Evolutionary conservation across 1,140 invertebrate species (phyloP).

Genomic region (Myzus persicae): DNA sequence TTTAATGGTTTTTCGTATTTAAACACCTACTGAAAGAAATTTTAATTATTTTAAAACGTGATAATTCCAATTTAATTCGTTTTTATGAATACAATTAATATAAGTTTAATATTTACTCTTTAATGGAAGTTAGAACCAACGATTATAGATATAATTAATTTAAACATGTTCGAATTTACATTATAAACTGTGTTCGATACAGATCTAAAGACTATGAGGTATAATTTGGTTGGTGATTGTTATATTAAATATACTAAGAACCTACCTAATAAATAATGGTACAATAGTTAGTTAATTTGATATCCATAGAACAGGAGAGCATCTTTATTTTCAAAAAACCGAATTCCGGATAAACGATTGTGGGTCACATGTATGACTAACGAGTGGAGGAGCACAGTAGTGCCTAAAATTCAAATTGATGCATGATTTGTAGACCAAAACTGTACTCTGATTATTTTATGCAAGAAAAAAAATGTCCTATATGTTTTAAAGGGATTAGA

Average conservation of each 20-base stretch:
- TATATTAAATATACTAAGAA: background rate
- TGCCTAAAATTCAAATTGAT: background rate
- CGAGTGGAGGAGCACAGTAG: background rate
- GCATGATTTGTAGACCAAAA: background rate
- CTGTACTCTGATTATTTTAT: background rate
- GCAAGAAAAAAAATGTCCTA: background rate
- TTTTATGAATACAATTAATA: background rate
- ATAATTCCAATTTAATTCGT: background rate
- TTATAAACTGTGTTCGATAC: background rate
- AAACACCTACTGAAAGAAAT: background rate
- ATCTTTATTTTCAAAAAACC: background rate
- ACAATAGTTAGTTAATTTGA: background rate
- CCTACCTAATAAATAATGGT: background rate
- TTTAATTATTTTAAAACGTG: background rate
- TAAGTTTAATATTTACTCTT: background rate
- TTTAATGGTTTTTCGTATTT: background rate
- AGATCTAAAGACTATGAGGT: background rate
- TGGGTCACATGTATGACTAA: background rate
- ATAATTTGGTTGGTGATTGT: background rate
- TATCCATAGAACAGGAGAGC: background rate
- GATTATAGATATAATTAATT: background rate
- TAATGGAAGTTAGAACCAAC: background rate
- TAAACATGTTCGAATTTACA: background rate
- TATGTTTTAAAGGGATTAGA: background rate
- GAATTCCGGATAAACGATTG: background rate